Evolutionary conservation across 1,140 invertebrate species (phyloP).

Genomic region (Meloidogyne floridensis): DNA sequence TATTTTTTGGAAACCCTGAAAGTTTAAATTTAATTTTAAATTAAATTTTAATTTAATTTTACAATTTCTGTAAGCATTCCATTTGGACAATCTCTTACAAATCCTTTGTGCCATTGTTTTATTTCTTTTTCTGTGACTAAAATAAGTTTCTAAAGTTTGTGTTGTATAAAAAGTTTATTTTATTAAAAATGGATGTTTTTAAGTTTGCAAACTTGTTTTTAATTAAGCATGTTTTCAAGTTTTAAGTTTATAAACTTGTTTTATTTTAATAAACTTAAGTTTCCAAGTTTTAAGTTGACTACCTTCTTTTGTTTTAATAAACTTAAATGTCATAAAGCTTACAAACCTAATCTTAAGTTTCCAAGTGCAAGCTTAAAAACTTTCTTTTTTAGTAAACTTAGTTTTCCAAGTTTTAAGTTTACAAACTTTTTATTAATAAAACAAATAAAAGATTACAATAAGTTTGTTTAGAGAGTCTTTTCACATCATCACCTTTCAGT

Average conservation of each 20-base stretch:
- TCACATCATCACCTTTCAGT: constrained; percentile 58
- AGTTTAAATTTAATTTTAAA: not conserved
- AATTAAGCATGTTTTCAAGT: not conserved
- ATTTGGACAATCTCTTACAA: constrained; percentile 65
- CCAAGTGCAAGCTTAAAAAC: no score
- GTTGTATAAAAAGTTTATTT: not conserved
- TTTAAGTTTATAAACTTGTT: not conserved
- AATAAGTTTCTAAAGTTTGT: constrained; percentile 30
- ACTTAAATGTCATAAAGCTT: no score
- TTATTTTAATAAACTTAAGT: not conserved
- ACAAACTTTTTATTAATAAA: constrained; percentile 18
- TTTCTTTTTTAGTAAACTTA: no score
- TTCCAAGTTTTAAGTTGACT: not conserved
- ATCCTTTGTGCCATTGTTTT: constrained; percentile 66
- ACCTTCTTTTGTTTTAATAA: constrained; percentile 1
- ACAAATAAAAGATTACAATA: constrained; percentile 52
- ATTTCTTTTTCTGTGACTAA: constrained; percentile 65
- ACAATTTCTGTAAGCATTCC: constrained; percentile 66
- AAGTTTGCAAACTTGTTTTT: not conserved
- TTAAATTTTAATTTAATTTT: not conserved
- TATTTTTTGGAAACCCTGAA: constrained; percentile 94
- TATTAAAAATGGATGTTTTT: not conserved
- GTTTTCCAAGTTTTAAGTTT: not conserved
- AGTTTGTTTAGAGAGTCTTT: constrained; percentile 62
- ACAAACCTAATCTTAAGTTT: not conserved